Evolutionary conservation across 2,797 vertebrate genomes (phyloP), one percentile per base, ranked within the genome.

Genomic region (Typhlichthys eigenmanni): DNA sequence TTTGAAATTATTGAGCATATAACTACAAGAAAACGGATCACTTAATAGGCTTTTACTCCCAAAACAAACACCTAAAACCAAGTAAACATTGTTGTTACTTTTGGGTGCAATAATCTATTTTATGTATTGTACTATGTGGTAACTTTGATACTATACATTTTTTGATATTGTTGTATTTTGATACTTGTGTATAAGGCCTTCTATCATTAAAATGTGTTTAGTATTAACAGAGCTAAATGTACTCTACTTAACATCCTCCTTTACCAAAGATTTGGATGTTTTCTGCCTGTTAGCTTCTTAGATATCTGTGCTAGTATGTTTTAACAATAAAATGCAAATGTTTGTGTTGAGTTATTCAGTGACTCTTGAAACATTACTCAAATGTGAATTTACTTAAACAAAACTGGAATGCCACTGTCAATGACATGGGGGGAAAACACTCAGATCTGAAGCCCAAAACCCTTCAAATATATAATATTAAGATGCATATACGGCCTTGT

Each of bases 231-330:
- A 78, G 55, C 45, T 72, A 19, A 47, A 52, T 64, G 59, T 72
- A 66, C 63, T 73, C 64, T 47, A 51, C 48, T 70, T 57, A 51
- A 62, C 75, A 67, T 62, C 77, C 81, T 80, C 81, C 76, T 86
- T 81, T 85, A 91, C 91, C 91, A 91, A 92, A 92, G 91, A 92
- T 75, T 48, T 72, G 16, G 59, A 82, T 38, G 62, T 76, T 61
- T 55, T 75, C 66, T 69, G 62, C 68, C 58, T 66, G 53, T 59
- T 62, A 54, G 47, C 55, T 68, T 8, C 19, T 54, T 14, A 67
- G 60, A 58, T 58, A 57, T 76, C 64, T 53, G 61, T 51, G 34
- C 66, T 51, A 1, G n/a, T 47, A 49, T 76, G 77, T 74, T 71
- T 70, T 49, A 60, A 68, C 48, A 53, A 65, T 47, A 45, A 64